Evolutionary conservation across 2,888 invertebrate species (phyloP), one percentile per base, ranked within the genome.

Genomic region (Urechis unicinctus): DNA sequence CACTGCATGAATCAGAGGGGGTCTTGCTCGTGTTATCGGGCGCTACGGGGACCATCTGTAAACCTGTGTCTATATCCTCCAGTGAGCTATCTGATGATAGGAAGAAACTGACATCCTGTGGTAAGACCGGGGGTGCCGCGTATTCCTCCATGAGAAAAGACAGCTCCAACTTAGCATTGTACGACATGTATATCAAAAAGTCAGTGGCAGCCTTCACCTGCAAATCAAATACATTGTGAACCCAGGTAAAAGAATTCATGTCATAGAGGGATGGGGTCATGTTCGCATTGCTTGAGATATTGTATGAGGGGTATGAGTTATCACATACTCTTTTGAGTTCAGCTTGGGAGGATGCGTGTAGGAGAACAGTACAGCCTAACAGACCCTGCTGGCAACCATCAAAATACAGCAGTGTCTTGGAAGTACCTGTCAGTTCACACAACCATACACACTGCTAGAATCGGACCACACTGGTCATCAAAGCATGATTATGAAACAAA

Each of bases 81-180:
- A 17, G 6, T 21, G 36, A 36, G 9, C 17, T 17, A 36, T 36
- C 36, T 13, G 9, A 13, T 13, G 36, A 36, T 9, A 36, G 36
- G 17, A 17, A 36, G 17, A 36, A 36, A 9, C 9, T 36, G 36
- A 36, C 36, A 17, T 9, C 17, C 17, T 36, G 9, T 13, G 36
- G 36, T 9, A 17, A 36, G 17, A 17, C 62, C 0, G 88, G 85
- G 0, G 88, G 88, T 67, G 84, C 82, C 0, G 88, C 91, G 66
- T 89, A 91, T 73, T 91, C 90, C 60, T 91, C 91, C 79, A 93
- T 84, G 43, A 91, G 80, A 76, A 92, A 95, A 0, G 93, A 88
- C 68, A 89, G 87, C 77, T 98, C 97, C 45, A 96, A 80, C 50
- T 89, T 85, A 86, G 92, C 91, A 68, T 95, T 95, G 76, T 96